Evolutionary conservation across 2,888 invertebrate species (phyloP).

Genomic region (Cheilosia impressa): DNA sequence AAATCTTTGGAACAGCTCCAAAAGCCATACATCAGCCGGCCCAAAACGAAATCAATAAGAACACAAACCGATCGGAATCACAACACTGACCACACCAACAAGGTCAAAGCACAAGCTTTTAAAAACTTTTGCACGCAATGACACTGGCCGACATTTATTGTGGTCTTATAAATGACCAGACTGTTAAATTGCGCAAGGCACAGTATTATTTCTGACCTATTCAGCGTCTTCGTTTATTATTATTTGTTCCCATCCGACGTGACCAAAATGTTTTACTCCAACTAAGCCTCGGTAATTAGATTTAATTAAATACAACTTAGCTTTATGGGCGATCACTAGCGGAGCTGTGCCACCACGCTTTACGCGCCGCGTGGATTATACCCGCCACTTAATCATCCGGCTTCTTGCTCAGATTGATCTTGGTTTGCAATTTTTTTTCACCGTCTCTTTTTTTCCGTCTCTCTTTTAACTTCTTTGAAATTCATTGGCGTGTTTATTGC

Average conservation of each 20-base stretch:
- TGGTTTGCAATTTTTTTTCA: constrained; percentile 37
- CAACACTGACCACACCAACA: background rate
- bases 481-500: constrained; percentile 59
- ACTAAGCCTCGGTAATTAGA: constrained; percentile 24
- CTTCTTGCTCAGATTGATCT: constrained; percentile 13
- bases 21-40: background rate
- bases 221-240: constrained; percentile 20
- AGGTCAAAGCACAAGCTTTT: constrained; percentile 26
- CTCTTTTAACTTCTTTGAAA: constrained; percentile 32
- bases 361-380: background rate
- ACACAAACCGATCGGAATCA: constrained; percentile 32
- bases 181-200: constrained; percentile 37
- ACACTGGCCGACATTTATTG: constrained; percentile 69
- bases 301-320: constrained; percentile 15
- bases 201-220: constrained; percentile 34
- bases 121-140: constrained; percentile 61
- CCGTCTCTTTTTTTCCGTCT: constrained; percentile 1
- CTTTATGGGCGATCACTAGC: constrained; percentile 8
- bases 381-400: background rate
- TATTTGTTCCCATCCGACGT: constrained; percentile 13
- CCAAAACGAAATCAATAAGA: constrained; percentile 43
- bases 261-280: constrained; percentile 29
- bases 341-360: background rate
- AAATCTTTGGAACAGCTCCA: background rate
- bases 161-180: constrained; percentile 21